Evolutionary conservation across 2,888 invertebrate species (phyloP).

Genomic region (Leptura quadrifasciata): DNA sequence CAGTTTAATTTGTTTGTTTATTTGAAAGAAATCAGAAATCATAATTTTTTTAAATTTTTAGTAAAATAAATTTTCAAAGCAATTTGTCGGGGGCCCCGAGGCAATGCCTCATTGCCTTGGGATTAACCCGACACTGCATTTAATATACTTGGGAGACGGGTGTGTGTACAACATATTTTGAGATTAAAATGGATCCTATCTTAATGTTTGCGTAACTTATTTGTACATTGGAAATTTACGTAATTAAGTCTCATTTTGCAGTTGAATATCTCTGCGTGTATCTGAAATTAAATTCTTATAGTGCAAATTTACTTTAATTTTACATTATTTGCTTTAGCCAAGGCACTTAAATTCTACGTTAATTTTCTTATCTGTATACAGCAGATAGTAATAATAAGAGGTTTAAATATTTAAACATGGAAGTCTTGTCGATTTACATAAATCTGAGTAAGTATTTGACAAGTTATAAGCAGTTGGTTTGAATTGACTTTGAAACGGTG

Average conservation of each 20-base stretch:
- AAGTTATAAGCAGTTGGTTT: not conserved
- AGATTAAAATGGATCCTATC: not conserved
- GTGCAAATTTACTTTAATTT: constrained; percentile 9
- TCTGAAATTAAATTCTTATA: constrained; percentile 11
- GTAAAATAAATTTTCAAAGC: too few relatives aligned
- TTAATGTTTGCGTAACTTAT: constrained; percentile 8
- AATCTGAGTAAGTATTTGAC: not conserved
- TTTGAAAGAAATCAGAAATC: too few relatives aligned
- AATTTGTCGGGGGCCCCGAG: too few relatives aligned
- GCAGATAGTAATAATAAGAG: not conserved
- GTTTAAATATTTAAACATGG: not conserved
- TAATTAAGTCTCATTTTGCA: constrained; percentile 11
- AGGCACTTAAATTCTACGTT: not conserved
- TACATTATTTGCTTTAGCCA: not conserved
- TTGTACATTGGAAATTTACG: not conserved
- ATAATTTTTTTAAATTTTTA: too few relatives aligned
- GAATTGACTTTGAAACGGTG: not conserved
- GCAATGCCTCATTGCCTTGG: too few relatives aligned
- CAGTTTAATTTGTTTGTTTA: too few relatives aligned
- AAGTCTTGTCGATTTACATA: not conserved
- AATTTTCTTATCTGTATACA: constrained; percentile 3
- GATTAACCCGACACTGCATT: constrained; percentile 1
- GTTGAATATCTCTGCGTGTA: not conserved
- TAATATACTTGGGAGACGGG: not conserved
- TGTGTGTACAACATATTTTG: not conserved